phyloP scores from a whole-genome alignment of 2,797 vertebrate genomes.

The Acrossocheilus fasciatus region DNA sequence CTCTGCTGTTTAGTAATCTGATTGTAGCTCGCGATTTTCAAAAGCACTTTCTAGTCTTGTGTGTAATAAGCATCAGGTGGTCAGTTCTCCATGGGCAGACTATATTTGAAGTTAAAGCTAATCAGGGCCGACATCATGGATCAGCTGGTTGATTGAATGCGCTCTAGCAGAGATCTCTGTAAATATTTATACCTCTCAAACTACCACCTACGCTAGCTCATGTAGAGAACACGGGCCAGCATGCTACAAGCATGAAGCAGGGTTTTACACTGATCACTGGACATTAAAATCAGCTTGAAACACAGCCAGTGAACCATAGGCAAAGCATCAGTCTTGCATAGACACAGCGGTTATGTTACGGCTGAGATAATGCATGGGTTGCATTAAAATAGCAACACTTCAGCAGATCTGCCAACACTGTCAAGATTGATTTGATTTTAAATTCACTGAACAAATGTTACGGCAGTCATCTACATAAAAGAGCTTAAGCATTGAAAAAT shows the following conservation, averaged over 20 bases:
- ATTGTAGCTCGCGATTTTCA: background rate
- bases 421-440: conserved; percentile 56
- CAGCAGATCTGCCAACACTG: conserved; percentile 57
- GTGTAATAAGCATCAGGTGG: background rate
- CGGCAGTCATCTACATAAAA: conserved; percentile 50
- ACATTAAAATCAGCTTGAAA: conserved; percentile 45
- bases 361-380: conserved; percentile 33
- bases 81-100: background rate
- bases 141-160: conserved; percentile 36
- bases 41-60: background rate
- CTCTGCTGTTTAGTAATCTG: background rate
- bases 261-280: conserved; percentile 43
- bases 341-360: conserved; percentile 29
- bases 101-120: conserved; percentile 7
- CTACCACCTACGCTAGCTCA: background rate
- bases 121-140: conserved; percentile 18
- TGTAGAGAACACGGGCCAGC: background rate
- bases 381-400: conserved; percentile 55
- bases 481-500: conserved; percentile 48
- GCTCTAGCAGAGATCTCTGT: conserved; percentile 21
- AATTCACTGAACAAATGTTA: conserved; percentile 54
- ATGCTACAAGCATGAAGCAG: conserved; percentile 3
- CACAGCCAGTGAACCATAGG: conserved; percentile 38
- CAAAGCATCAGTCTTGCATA: conserved; percentile 29
- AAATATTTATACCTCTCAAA: conserved; percentile 29